Percentiles rank a stretch among this genome's conserved stretches.
These are phyloP conservation scores for Equus quagga DNA, from an alignment of 2,113 vertebrate species.

Conservation along the genomic window DNA sequence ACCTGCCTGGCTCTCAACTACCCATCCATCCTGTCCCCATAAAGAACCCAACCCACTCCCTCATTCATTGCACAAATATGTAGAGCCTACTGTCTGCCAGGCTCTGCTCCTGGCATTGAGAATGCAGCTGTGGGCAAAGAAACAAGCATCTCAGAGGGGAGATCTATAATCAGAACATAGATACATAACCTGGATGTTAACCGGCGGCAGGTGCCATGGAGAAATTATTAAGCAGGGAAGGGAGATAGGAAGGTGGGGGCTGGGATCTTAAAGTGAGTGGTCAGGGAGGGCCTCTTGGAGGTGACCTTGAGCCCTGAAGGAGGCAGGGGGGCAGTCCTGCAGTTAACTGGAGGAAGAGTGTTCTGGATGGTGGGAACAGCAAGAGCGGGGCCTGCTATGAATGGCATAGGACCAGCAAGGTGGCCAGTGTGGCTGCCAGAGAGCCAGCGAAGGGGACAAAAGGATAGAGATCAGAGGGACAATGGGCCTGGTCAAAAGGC, in stretches of 20 bases:
- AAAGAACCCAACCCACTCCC: not conserved
- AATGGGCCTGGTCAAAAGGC: not conserved
- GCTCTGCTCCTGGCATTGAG: not conserved
- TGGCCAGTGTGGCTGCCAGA: not conserved
- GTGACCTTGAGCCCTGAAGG: not conserved
- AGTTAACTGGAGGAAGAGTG: not conserved
- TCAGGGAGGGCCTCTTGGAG: not conserved
- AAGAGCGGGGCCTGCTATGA: not conserved
- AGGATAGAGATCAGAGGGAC: not conserved
- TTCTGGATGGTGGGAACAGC: not conserved
- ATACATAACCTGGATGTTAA: fast-evolving
- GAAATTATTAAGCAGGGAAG: not conserved
- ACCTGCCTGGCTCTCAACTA: not conserved
- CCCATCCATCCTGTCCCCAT: not conserved
- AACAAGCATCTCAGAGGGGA: not conserved
- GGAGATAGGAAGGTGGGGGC: not conserved
- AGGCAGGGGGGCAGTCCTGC: not conserved
- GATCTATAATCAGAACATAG: no score
- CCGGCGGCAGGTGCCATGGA: fast-evolving
- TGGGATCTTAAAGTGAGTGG: not conserved
- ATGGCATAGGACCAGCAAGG: not conserved
- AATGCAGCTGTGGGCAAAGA: not conserved
- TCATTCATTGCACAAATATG: not conserved
- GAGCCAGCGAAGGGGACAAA: not conserved
- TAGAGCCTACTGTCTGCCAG: not conserved